phyloP scores from a whole-genome alignment of 2,888 invertebrate genomes.

The Lydus trimaculatus region DNA sequence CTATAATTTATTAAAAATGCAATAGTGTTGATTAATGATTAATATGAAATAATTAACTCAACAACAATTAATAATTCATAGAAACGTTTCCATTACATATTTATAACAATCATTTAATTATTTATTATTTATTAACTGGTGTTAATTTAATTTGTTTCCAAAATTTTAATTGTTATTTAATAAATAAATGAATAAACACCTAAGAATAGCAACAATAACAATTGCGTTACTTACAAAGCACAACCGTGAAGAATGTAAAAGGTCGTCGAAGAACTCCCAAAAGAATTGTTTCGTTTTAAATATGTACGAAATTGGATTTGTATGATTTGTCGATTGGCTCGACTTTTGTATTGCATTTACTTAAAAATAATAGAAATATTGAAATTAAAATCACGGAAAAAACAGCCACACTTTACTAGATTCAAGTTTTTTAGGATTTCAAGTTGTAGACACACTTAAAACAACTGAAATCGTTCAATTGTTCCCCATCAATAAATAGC shows the following conservation, averaged over 20 bases:
- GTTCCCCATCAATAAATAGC: background rate
- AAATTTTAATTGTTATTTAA: no score
- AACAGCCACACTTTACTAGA: background rate
- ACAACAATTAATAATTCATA: background rate
- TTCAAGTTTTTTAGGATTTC: background rate
- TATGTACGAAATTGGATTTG: slow-evolving; percentile 64
- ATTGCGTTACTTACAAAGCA: slow-evolving; percentile 12
- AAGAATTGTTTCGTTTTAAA: slow-evolving; percentile 30
- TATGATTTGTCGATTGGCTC: slow-evolving; percentile 60
- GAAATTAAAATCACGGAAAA: no score
- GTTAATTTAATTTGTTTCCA: no score
- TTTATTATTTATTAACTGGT: background rate
- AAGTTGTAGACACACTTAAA: background rate
- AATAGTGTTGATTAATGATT: background rate
- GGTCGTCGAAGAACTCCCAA: slow-evolving; percentile 1
- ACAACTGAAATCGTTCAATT: background rate
- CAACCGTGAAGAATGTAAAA: slow-evolving; percentile 2
- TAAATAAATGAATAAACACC: no score
- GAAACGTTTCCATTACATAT: background rate
- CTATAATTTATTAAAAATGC: no score
- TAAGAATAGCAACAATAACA: background rate
- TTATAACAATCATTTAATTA: background rate
- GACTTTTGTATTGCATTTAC: slow-evolving; percentile 54
- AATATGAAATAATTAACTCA: no score
- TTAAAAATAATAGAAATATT: background rate